Evolutionary conservation across 2,797 vertebrate species (phyloP), one percentile per base, ranked within the genome.

Genomic region (Crocodylus rhombifer): DNA sequence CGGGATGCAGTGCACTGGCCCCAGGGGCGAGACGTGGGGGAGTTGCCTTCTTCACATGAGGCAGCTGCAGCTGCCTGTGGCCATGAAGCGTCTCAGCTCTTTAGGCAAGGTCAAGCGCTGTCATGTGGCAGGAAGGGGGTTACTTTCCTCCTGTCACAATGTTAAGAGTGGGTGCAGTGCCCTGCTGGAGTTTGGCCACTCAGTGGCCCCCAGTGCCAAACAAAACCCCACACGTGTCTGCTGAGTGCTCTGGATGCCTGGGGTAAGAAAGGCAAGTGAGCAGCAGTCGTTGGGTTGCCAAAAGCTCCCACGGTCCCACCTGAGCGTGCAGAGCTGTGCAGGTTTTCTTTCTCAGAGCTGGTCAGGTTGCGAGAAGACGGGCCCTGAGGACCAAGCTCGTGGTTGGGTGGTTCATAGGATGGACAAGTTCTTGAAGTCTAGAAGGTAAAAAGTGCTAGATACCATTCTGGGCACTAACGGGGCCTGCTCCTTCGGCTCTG

Each of bases 321-420:
- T 51, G 42, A 51, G 42, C 42, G 3, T 51, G 42, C 42, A 51
- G 42, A 51, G 42, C 42, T 51, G 42, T 51, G 42, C 42, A 51
- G 42, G 42, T 51, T 51, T 51, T 51, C 42, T 51, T 51, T 51
- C 9, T 51, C 42, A 51, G 42, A 51, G 42, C 42, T 10, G 9
- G 42, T 51, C 9, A 51, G 42, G 3, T 51, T 51, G 42, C 42
- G 10, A 11, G 42, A 51, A 51, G 9, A 51, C 9, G 42, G 42
- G 42, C 42, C 42, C 42, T 8, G 42, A 42, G 42, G 42, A 51
- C 42, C 9, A 51, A 51, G 33, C 14, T 42, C 33, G 26, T 30
- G 21, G 61, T 60, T 33, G 18, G 25, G 61, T 25, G 14, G 0
- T 0, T 51, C 0, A 1, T 0, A 5, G 51, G 60, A 1, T 87